Evolutionary conservation across 2,797 vertebrate genomes (phyloP).

Genomic region (Emydoidea blandingii): DNA sequence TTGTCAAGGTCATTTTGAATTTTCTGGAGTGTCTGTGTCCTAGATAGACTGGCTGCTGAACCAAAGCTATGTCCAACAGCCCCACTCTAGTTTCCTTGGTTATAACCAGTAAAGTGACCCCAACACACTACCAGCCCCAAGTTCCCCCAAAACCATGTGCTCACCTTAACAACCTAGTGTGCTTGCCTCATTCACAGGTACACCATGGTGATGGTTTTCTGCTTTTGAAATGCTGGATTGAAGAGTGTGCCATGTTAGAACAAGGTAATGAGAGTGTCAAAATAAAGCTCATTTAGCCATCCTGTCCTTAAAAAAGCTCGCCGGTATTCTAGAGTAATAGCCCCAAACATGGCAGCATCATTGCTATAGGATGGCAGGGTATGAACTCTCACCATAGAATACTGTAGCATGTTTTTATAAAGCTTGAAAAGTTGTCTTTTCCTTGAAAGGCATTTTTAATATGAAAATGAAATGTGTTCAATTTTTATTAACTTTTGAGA

Average conservation of each 20-base stretch:
- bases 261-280: neutral
- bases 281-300: neutral
- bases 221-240: neutral
- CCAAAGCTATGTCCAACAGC: neutral
- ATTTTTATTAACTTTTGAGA: slow-evolving; percentile 48
- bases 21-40: too few relatives aligned
- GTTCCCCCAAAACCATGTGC: neutral
- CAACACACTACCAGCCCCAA: neutral
- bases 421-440: slow-evolving; percentile 24
- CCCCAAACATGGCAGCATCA: neutral
- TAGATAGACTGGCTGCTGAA: too few relatives aligned
- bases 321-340: neutral
- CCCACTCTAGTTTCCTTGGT: neutral
- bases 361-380: neutral
- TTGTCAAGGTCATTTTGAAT: neutral
- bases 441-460: slow-evolving; percentile 37
- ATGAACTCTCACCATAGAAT: neutral
- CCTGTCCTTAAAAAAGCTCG: neutral
- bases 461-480: slow-evolving; percentile 46
- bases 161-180: neutral
- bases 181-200: neutral
- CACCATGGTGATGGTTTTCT: neutral
- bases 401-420: neutral
- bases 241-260: neutral
- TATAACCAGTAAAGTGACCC: neutral